These are phyloP conservation scores for Heliconius eleuchia DNA, from an alignment of 1,140 invertebrate species.

Conservation along the genomic window DNA sequence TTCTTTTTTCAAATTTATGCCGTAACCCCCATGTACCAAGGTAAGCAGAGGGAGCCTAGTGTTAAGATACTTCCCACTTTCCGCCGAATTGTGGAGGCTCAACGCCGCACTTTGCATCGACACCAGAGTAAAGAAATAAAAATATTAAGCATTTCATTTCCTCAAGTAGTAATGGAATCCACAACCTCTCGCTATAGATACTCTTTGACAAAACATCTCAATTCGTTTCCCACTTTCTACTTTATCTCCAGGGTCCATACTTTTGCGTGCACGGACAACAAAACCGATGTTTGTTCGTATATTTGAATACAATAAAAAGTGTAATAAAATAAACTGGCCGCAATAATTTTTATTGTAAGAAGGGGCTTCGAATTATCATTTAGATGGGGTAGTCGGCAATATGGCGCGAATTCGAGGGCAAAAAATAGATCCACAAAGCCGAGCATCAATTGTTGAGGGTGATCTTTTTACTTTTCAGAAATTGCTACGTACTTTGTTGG, in stretches of 20 bases:
- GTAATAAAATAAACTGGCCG: conserved; percentile 79
- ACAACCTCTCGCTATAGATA: no score
- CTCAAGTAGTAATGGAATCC: no score
- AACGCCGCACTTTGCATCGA: no score
- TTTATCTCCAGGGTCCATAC: conserved; percentile 44
- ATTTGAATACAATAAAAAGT: conserved; percentile 76
- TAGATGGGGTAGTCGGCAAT: conserved; percentile 74
- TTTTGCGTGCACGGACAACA: conserved; percentile 41
- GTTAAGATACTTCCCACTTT: no score
- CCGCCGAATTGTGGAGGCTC: no score
- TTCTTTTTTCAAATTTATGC: no score
- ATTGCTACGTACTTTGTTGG: conserved; percentile 45
- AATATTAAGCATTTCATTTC: no score
- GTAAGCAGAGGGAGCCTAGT: no score
- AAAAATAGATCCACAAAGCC: conserved; percentile 59
- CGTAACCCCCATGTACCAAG: no score
- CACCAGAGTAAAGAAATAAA: no score
- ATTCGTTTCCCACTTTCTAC: conserved; percentile 35
- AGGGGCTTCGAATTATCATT: conserved; percentile 76
- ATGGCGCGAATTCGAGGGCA: conserved; percentile 67
- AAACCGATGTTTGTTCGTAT: conserved; percentile 45
- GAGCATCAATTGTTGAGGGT: conserved; percentile 44
- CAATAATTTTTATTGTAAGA: conserved; percentile 80
- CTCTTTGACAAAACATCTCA: conserved; percentile 40
- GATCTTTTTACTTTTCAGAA: conserved; percentile 46